Base-by-base conservation (phyloP, 2,113 vertebrate species). In the Ctenodactylus gundi region DNA sequence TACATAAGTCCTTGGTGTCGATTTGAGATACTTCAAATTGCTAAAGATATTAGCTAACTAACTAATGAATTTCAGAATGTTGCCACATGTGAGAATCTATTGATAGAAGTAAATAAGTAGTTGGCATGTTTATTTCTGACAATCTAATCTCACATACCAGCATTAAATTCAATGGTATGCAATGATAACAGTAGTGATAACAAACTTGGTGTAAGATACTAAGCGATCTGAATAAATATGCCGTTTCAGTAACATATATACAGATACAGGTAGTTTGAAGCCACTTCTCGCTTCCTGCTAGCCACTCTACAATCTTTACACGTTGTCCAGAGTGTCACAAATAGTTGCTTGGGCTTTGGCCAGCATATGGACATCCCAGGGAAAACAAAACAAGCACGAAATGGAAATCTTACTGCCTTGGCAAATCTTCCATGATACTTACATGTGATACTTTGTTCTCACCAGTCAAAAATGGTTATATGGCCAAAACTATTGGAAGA, bases 41-140 rank as follows among this genome's bases (percentile, higher is more conserved):
- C 95, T 94, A 96, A 95, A 98, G 93, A 87, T 96, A 97, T 96
- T 98, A 97, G 97, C 96, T 96, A 97, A 98, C n/a, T n/a, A n/a
- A 97, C 95, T 97, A 97, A 97, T 97, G 13, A 3, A 82, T 98
- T 96, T 98, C 97, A 97, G 97, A 64, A 87, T 91, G 44, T 87
- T n/a, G n/a, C n/a, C n/a, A n/a, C n/a, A n/a, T n/a, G n/a, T n/a
- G n/a, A n/a, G n/a, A n/a, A n/a, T n/a, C n/a, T n/a, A n/a, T n/a
- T n/a, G n/a, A n/a, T n/a, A n/a, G n/a, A n/a, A n/a, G n/a, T n/a
- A n/a, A n/a, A n/a, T n/a, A n/a, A n/a, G n/a, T n/a, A n/a, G 0
- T 0, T 1, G 21, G 10, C 17, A 0, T 62, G 4, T 85, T n/a
- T 3, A 27, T 2, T 7, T 49, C 44, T 95, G 34, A 81, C 31